Evolutionary conservation across 2,888 invertebrate genomes (phyloP).

Genomic region (Polydrusus cervinus): DNA sequence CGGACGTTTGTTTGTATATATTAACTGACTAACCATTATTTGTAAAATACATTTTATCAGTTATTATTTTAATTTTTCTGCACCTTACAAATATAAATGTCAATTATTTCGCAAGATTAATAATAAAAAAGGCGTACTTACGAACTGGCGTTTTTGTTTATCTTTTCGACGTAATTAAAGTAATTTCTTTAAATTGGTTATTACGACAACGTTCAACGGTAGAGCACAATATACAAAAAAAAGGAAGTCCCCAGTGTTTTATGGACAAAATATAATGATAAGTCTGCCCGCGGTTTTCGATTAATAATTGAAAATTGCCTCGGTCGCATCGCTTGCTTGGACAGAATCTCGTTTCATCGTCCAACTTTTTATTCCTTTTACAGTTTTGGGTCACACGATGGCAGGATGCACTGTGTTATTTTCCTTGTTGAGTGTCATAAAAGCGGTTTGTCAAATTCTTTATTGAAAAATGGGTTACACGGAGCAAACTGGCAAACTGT

Average conservation of each 20-base stretch:
- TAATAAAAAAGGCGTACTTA: slow-evolving; percentile 17
- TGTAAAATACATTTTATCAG: too few relatives aligned
- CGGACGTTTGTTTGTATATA: too few relatives aligned
- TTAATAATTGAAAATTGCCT: slow-evolving; percentile 55
- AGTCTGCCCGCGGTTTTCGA: slow-evolving; percentile 48
- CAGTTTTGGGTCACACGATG: slow-evolving; percentile 58
- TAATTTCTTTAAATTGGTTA: slow-evolving; percentile 49
- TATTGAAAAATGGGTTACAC: too few relatives aligned
- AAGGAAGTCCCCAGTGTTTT: slow-evolving; percentile 43
- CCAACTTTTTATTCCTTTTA: slow-evolving; percentile 56
- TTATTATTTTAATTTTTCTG: too few relatives aligned
- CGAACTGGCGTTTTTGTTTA: slow-evolving; percentile 35
- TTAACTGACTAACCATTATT: too few relatives aligned
- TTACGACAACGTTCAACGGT: slow-evolving; percentile 43
- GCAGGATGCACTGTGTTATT: slow-evolving; percentile 12
- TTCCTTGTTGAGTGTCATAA: too few relatives aligned
- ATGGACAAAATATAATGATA: slow-evolving; percentile 53
- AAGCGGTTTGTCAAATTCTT: too few relatives aligned
- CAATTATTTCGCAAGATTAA: slow-evolving; percentile 8
- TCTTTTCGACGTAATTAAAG: slow-evolving; percentile 47
- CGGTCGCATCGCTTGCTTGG: slow-evolving; percentile 37
- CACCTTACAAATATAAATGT: too few relatives aligned
- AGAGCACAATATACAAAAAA: slow-evolving; percentile 44
- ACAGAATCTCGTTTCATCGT: slow-evolving; percentile 46
- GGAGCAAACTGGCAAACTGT: too few relatives aligned